phyloP scores from a whole-genome alignment of 2,113 vertebrate genomes.

The Lophochroa leadbeateri region DNA sequence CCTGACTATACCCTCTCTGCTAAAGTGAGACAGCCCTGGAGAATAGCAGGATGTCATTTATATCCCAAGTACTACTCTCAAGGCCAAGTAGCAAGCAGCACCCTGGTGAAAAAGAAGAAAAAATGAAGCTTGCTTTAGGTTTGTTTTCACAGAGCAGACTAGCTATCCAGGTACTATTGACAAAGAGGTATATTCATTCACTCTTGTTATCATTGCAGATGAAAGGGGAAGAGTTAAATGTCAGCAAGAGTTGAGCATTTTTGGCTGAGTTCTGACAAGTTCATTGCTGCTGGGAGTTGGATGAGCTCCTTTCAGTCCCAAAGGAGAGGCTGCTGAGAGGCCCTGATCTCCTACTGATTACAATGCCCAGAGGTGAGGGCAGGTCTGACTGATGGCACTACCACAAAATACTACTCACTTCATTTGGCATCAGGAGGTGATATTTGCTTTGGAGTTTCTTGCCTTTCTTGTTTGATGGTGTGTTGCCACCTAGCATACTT shows the following conservation, averaged over 20 bases:
- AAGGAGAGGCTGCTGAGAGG: neutral
- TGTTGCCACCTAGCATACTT: neutral
- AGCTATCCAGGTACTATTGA: neutral
- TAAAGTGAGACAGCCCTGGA: neutral
- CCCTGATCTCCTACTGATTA: neutral
- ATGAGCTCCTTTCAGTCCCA: neutral
- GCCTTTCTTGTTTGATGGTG: neutral
- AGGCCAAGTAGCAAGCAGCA: neutral
- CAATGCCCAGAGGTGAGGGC: neutral
- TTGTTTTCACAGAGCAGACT: neutral
- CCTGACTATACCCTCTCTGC: neutral
- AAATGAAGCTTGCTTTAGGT: neutral
- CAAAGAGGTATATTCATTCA: neutral
- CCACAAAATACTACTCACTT: neutral
- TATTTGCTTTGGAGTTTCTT: neutral
- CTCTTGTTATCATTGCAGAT: neutral
- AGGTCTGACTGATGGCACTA: neutral
- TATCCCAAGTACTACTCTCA: neutral
- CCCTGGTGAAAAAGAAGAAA: neutral
- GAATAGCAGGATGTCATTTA: neutral
- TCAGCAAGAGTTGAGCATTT: neutral
- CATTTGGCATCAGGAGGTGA: neutral
- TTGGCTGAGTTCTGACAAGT: neutral
- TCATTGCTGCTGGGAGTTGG: neutral
- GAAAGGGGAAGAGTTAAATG: neutral